Evolutionary conservation across 1,140 invertebrate species (phyloP), one percentile per base, ranked within the genome.

Genomic region (Stegodyphus mimosarum): DNA sequence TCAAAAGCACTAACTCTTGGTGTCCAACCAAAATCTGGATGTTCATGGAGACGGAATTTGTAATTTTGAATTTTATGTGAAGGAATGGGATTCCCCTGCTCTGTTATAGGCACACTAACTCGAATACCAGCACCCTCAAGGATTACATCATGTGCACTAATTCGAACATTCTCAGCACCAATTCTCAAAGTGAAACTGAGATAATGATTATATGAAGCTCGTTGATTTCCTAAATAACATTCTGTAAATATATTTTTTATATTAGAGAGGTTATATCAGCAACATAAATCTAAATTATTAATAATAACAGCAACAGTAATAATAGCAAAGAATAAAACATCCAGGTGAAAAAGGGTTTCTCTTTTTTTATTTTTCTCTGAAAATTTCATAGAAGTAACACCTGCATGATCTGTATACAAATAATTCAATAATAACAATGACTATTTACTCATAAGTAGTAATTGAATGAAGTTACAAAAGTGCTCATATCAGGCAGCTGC

Each of bases 121-220:
- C 93, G 93, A 33, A 94, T 92, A 0, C 95, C 94, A 50, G 94
- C 94, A 11, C 91, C 91, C 50, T 96, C 95, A 92, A 98, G 96
- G 0, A 99, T 89, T 53, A 99, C 94, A 49, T 99, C 92, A 90
- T 99, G 97, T 2, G 93, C 93, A 7, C 94, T 93, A 1, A 94
- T 93, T 18, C 91, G 91, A 5, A 94, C 93, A 33, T 93, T 93
- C 53, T 92, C 92, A 88, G 96, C 95, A 0, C 95, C 95, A 17
- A 98, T 94, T 81, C 95, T 93, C n/a, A 99, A 90, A 52, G 93
- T 95, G 89, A 99, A 99, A 55, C 94, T 93, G n/a, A 99, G 89
- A 83, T 96, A 93, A 88, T 98, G 96, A 91, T 99, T 99, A 90
- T 99, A 99, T 63, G 96, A 97, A 52, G 95, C 94, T 86, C 96